phyloP scores from a whole-genome alignment of 1,140 invertebrate genomes.

The Asobara japonica region DNA sequence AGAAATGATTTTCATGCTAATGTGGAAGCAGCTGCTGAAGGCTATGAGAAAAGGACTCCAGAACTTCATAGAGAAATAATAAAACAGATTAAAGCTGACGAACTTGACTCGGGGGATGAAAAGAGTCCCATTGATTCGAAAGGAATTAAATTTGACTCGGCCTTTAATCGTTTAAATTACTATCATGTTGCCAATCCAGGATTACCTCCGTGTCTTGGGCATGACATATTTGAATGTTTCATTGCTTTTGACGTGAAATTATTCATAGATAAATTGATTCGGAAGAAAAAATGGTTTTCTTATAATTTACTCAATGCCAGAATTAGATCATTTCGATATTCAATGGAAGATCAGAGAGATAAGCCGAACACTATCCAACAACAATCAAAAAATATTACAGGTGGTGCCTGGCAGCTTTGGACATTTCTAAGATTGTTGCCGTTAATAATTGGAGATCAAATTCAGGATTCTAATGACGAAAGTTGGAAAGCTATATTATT shows the following conservation, averaged over 20 bases:
- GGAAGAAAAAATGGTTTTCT: conserved; percentile 24
- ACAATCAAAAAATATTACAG: conserved; percentile 23
- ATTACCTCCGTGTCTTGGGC: conserved; percentile 30
- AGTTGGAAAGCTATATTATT: conserved; percentile 28
- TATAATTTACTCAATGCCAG: conserved; percentile 34
- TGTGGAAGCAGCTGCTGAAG: background rate
- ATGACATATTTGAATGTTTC: conserved; percentile 27
- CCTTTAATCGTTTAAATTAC: conserved; percentile 23
- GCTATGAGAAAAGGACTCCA: background rate
- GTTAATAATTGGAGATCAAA: conserved; percentile 29
- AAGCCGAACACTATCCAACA: conserved; percentile 26
- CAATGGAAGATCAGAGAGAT: conserved; percentile 37
- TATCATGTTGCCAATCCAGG: conserved; percentile 33
- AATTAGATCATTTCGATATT: conserved; percentile 43
- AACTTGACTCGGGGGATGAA: background rate
- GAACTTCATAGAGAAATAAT: background rate
- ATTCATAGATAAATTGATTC: conserved; percentile 21
- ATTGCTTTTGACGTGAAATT: conserved; percentile 23
- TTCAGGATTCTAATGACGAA: conserved; percentile 23
- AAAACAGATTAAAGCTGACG: background rate
- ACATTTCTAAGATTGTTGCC: conserved; percentile 34
- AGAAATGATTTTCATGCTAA: background rate
- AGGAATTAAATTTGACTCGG: conserved; percentile 32
- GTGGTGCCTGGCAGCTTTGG: conserved; percentile 36
- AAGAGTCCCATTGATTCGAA: background rate